Evolutionary conservation across 2,113 vertebrate species (phyloP), one percentile per base, ranked within the genome.

Genomic region (Podilymbus podiceps): DNA sequence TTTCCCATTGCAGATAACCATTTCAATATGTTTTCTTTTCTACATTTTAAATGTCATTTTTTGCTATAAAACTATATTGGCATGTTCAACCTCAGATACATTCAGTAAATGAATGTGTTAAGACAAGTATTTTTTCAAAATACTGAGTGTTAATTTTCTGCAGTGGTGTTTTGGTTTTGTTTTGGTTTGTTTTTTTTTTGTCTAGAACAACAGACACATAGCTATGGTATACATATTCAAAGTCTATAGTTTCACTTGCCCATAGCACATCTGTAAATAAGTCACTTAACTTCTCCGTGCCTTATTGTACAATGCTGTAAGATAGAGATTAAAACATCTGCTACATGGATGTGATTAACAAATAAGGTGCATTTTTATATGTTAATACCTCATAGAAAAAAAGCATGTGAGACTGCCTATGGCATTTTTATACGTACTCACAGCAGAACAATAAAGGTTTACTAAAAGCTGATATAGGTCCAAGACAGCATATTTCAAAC

Each of bases 11-110:
- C 60, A 82, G 83, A 95, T 95, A 95, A 91, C 24, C 59, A 44
- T 92, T 96, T 87, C 60, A 89, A 16, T 80, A 77, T 83, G 83
- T 91, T 90, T 75, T 95, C 27, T 92, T 90, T 88, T 90, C 67
- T 84, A 64, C 5, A 12, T 88, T 94, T 90, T 77, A 95, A 69
- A 66, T 73, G 59, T 59, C 25, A 52, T 62, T 68, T 12, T 87
- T 88, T 64, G 25, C 90, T 93, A 31, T 91, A 95, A 93, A 97
- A 46, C 64, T 86, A 38, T 85, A 79, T 60, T 92, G 68, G 67
- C 42, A 67, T 82, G 46, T 79, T 95, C 94, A 95, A 52, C 71
- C 46, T 80, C n/a, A 93, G 52, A 63, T 67, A 19, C 15, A 31
- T 25, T 81, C 27, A 56, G 44, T 62, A 59, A 88, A 73, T 63